A percentile compares a stretch with the other conserved stretches of the same genome.
These are phyloP conservation scores for Spodoptera frugiperda DNA, from an alignment of 1,140 invertebrate species.

Conservation along the genomic window DNA sequence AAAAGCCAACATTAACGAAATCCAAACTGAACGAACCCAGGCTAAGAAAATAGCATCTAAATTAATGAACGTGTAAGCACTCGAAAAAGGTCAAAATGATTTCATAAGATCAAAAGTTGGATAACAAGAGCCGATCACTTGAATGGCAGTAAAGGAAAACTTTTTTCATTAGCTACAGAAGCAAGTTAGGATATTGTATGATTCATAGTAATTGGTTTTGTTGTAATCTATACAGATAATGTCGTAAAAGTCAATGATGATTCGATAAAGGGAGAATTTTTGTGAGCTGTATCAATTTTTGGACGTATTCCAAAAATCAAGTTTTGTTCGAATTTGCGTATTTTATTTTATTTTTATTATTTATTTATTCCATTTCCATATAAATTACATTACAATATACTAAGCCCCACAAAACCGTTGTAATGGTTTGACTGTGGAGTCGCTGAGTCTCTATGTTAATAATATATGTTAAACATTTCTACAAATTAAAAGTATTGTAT, in stretches of 20 bases:
- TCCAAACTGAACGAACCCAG: not conserved
- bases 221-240: conserved; percentile 35
- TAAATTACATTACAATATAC: too few species aligned
- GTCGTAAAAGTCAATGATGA: conserved; percentile 25
- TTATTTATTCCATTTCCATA: too few species aligned
- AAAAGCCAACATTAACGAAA: not conserved
- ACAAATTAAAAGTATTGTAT: too few species aligned
- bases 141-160: conserved; percentile 11
- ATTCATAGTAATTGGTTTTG: conserved; percentile 46
- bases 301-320: too few species aligned
- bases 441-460: too few species aligned
- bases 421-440: too few species aligned
- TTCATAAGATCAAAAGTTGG: conserved; percentile 34
- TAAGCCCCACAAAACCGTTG: too few species aligned
- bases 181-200: conserved; percentile 42
- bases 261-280: not conserved
- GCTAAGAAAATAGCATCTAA: not conserved
- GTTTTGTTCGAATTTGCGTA: too few species aligned
- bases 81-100: conserved; percentile 28
- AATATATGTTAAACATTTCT: too few species aligned
- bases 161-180: conserved; percentile 44
- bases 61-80: conserved; percentile 11
- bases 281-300: too few species aligned
- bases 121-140: conserved; percentile 42
- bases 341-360: too few species aligned